These are phyloP conservation scores for Cirrhinus mrigala DNA, from an alignment of 2,797 vertebrate species.

Conservation along the genomic window DNA sequence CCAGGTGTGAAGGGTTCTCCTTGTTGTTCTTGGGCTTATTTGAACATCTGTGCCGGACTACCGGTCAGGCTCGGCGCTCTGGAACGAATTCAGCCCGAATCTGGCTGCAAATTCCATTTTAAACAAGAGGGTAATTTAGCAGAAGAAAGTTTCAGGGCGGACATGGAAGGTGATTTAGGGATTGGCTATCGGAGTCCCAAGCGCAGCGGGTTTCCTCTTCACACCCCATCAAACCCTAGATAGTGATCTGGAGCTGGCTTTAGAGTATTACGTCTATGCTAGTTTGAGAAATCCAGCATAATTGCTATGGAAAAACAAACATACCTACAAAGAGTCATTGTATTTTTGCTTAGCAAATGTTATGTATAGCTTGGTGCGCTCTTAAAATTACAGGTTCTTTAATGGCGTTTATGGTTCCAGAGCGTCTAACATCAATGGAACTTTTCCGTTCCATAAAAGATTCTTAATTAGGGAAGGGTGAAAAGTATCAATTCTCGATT, in stretches of 20 bases:
- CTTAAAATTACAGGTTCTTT: background rate
- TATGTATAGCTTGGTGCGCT: background rate
- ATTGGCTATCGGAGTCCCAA: slow-evolving; percentile 50
- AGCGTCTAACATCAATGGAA: background rate
- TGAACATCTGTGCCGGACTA: slow-evolving; percentile 79
- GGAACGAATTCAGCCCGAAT: slow-evolving; percentile 67
- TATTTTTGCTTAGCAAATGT: background rate
- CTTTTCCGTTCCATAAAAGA: background rate
- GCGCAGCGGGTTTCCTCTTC: slow-evolving; percentile 41
- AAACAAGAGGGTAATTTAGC: slow-evolving; percentile 68
- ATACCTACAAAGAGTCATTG: background rate
- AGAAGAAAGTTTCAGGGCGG: slow-evolving; percentile 57
- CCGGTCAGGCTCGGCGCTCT: slow-evolving; percentile 62
- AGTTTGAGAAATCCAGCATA: slow-evolving; percentile 25
- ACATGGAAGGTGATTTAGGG: slow-evolving; percentile 39
- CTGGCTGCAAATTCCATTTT: slow-evolving; percentile 67
- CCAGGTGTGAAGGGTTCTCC: slow-evolving; percentile 79
- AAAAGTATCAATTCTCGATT: no score
- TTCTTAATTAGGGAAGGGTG: background rate
- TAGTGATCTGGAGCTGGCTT: background rate
- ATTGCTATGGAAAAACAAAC: slow-evolving; percentile 27
- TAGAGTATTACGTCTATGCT: slow-evolving; percentile 21
- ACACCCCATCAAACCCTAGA: slow-evolving; percentile 22
- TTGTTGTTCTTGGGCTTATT: slow-evolving; percentile 80
- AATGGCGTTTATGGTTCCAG: background rate